Conservation (phyloP, 2,888 invertebrate species). For the Synergus japonicus region DNA sequence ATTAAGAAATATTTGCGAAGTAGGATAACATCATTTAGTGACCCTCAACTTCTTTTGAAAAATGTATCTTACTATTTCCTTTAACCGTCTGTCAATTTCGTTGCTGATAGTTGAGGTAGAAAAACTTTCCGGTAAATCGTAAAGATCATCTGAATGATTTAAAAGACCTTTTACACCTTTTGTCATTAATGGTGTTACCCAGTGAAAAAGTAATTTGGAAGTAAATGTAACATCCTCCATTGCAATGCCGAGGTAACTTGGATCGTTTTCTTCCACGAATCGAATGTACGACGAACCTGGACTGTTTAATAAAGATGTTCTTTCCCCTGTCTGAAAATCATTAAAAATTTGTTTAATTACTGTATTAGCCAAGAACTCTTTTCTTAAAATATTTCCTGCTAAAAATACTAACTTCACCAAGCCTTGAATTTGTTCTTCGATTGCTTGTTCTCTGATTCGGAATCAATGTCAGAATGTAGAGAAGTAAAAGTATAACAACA, state of each 20-base stretch:
- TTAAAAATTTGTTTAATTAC: slow-evolving; percentile 12
- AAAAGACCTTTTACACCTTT: slow-evolving; percentile 88
- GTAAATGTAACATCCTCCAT: slow-evolving; percentile 86
- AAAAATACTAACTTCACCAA: slow-evolving; percentile 78
- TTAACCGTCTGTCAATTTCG: slow-evolving; percentile 80
- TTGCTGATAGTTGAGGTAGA: slow-evolving; percentile 82
- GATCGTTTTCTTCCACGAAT: slow-evolving; percentile 83
- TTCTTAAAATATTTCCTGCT: neutral
- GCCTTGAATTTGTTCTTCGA: slow-evolving; percentile 76
- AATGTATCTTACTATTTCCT: slow-evolving; percentile 68
- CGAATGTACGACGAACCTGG: slow-evolving; percentile 80
- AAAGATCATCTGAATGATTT: slow-evolving; percentile 88
- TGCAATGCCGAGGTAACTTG: slow-evolving; percentile 87
- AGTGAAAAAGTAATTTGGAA: slow-evolving; percentile 89
- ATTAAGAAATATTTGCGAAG: no score
- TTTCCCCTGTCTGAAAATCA: slow-evolving; percentile 79
- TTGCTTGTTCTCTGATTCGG: slow-evolving; percentile 79
- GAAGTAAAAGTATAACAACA: slow-evolving; percentile 82
- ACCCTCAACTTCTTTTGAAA: neutral
- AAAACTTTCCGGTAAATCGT: slow-evolving; percentile 86
- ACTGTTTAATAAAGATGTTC: slow-evolving; percentile 80
- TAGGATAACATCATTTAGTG: no score
- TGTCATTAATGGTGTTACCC: slow-evolving; percentile 91
- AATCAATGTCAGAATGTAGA: slow-evolving; percentile 86
- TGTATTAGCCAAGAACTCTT: neutral